These are phyloP conservation scores for Xestia ashworthii DNA, from an alignment of 2,888 invertebrate species.

Conservation along the genomic window DNA sequence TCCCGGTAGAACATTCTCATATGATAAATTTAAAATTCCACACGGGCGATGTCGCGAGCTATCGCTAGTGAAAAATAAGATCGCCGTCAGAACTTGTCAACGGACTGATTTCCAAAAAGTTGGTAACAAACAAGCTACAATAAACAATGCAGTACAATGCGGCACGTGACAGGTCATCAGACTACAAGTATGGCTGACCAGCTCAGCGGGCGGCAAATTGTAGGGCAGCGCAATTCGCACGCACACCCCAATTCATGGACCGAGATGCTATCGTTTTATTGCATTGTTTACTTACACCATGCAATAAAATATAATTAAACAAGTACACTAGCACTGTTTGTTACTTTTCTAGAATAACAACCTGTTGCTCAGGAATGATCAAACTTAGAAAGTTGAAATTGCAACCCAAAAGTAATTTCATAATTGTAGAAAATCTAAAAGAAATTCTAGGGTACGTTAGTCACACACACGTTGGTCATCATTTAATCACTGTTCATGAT, in stretches of 20 bases:
- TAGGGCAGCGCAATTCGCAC: constrained; percentile 40
- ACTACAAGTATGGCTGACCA: background rate
- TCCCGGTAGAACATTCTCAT: too few species aligned
- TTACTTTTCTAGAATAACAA: constrained; percentile 8
- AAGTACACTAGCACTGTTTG: background rate
- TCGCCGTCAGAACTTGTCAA: background rate
- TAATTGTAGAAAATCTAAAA: background rate
- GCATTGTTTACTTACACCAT: background rate
- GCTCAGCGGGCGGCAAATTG: constrained; percentile 63
- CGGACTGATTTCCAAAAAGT: background rate
- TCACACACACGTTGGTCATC: too few species aligned
- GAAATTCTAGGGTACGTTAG: too few species aligned
- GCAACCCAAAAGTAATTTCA: background rate
- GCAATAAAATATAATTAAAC: background rate
- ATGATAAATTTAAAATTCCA: too few species aligned
- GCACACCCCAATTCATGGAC: constrained; percentile 37
- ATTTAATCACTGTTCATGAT: too few species aligned
- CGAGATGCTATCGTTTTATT: constrained; percentile 32
- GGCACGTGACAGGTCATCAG: constrained; percentile 8
- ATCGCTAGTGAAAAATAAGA: background rate
- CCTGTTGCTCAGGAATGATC: background rate
- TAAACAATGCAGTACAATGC: constrained; percentile 17
- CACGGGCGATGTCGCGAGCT: too few species aligned
- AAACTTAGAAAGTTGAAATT: background rate
- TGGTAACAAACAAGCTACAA: background rate